A percentile compares a stretch with the other conserved stretches of the same genome.
Conservation (phyloP, 2,888 invertebrate genomes). For the Clanis bilineata region DNA sequence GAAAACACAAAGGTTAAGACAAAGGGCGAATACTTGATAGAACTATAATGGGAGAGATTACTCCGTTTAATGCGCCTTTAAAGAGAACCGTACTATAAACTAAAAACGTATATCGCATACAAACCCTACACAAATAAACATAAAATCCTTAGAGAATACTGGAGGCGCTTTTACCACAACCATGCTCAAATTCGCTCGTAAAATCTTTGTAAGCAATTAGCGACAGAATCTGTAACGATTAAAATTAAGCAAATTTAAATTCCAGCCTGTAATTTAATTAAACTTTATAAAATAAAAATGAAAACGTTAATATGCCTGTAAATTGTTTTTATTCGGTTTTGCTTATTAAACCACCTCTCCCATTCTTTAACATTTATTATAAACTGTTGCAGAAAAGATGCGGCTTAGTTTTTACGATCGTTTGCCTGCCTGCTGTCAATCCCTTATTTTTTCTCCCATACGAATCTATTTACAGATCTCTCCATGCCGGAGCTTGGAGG, state of each 20-base stretch:
- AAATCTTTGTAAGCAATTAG: neutral
- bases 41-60: neutral
- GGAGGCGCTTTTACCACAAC: neutral
- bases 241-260: neutral
- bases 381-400: too few species aligned
- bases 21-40: neutral
- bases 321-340: neutral
- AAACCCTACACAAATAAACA: neutral
- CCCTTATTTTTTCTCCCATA: too few species aligned
- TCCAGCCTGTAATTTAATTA: neutral
- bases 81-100: neutral
- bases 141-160: neutral
- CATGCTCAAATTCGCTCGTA: neutral
- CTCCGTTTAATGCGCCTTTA: neutral
- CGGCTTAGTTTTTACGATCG: too few species aligned
- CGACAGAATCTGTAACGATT: neutral
- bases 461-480: too few species aligned
- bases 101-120: neutral
- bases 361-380: too few species aligned
- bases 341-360: too few species aligned
- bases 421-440: too few species aligned
- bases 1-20: neutral
- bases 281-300: neutral
- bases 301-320: neutral
- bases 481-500: too few species aligned